Conservation (phyloP, 2,888 invertebrate genomes). For the Mesorhabditis spiculigera region DNA sequence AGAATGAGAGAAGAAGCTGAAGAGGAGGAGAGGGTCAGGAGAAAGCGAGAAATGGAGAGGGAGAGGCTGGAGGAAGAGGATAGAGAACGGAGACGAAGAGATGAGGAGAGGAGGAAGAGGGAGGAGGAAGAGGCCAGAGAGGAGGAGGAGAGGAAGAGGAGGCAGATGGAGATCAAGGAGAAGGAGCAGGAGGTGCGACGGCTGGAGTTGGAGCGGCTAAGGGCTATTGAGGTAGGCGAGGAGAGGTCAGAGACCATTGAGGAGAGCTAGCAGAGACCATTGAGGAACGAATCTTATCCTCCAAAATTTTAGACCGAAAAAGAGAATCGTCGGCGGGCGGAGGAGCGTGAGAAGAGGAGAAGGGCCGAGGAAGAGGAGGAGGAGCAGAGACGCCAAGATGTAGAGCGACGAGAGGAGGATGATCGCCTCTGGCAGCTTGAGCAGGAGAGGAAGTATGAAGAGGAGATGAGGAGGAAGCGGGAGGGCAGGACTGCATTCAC, state of each 20-base stretch:
- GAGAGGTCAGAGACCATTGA: background rate
- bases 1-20: no score
- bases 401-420: background rate
- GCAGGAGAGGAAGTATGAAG: background rate
- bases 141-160: no score
- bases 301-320: no score
- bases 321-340: background rate
- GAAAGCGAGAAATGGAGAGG: no score
- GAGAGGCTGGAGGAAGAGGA: no score
- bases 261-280: background rate
- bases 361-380: conserved; percentile 6
- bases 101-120: background rate
- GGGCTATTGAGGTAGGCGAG: background rate
- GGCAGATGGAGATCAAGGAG: no score
- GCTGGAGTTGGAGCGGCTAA: background rate
- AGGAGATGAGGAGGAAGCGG: background rate
- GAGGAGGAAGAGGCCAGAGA: no score
- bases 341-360: background rate
- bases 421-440: background rate
- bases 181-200: background rate
- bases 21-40: no score
- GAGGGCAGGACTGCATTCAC: no score
- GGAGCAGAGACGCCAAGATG: background rate
- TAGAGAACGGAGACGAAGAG: no score
- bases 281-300: no score